Base-by-base conservation (phyloP, 2,113 vertebrate genomes). In the Prinia subflava region DNA sequence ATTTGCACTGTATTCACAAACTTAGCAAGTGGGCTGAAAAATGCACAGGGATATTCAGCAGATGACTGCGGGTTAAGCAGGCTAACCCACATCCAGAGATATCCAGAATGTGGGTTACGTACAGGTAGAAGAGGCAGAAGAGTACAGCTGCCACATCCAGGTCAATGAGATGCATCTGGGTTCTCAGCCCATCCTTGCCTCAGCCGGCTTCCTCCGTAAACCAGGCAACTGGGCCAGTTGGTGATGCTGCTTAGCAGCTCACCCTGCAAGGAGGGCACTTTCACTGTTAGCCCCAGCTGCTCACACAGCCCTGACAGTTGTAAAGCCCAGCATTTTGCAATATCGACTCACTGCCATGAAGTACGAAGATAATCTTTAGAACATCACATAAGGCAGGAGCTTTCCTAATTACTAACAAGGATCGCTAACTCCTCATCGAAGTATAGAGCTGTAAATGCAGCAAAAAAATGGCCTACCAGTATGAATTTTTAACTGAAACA, bases 81-180 rank as follows among this genome's bases (percentile, higher is more conserved):
- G 75, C 73, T 95, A 96, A 92, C 62, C 39, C 49, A 67, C 91
- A 91, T 82, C 73, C 92, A 91, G 60, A 75, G 53, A 70, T 69
- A 76, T 33, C 35, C 80, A 77, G 44, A 80, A 93, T 90, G 53
- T 93, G 68, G 92, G 88, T 92, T 95, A 97, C 76, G 15, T 57
- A 59, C 81, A 96, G 93, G 95, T 95, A 53, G 91, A 90, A 49
- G 31, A 81, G n/a, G 91, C 77, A 55, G 90, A 87, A 62, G 33
- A 74, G 46, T 64, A 79, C n/a, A 93, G 81, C 91, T 87, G 74
- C 89, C 80, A 69, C 44, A 96, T 97, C 89, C 83, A 96, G 96
- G 94, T 97, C 93, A 97, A 97, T 95, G 90, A 97, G 91, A 96
- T 97, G 94, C 90, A 97, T 97, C 75, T 97, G 89, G 94, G 95